Evolutionary conservation across 2,113 vertebrate genomes (phyloP), one percentile per base, ranked within the genome.

Genomic region (Pterocles gutturalis): DNA sequence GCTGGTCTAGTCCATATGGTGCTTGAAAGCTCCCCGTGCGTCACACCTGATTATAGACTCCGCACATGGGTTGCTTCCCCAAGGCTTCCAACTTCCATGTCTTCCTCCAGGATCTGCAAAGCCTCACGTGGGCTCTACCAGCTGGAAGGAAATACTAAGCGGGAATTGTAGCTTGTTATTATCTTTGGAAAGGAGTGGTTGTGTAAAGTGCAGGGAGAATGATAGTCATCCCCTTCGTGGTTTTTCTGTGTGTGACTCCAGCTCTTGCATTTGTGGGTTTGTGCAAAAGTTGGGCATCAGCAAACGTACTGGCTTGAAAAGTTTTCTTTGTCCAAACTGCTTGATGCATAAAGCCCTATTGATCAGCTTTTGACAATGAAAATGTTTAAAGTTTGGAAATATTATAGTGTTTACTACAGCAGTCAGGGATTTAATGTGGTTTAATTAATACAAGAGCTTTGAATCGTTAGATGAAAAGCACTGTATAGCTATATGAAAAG

Each of bases 361-460:
- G 55, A 60, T 89, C 80, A 65, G 49, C 53, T 94, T 71, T 54
- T 34, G 72, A 31, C n/a, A 61, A 36, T 11, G 55, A 48, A 84
- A 85, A 17, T 22, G 15, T 69, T 25, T 29, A 33, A 49, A n/a
- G n/a, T 62, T 91, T 65, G 49, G 62, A 66, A 88, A 54, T 36
- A 12, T 3, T 73, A 4, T 0, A n/a, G 15, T 62, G 49, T 84
- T 79, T 91, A 71, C 13, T 55, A 5, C n/a, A 6, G 18, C 24
- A 33, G 7, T 55, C 22, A 19, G 36, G 48, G 54, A 21, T 66
- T 79, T 91, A 45, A 69, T 79, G 45, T 4, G 66, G n/a, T 75
- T 89, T 96, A 91, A 95, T 95, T 97, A 91, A 79, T 1, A 1
- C 14, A 6, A 55, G 61, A 61, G 49, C 70, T 89, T 73, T 62